Evolutionary conservation across 2,113 vertebrate species (phyloP).

Genomic region (Lepisosteus osseus): DNA sequence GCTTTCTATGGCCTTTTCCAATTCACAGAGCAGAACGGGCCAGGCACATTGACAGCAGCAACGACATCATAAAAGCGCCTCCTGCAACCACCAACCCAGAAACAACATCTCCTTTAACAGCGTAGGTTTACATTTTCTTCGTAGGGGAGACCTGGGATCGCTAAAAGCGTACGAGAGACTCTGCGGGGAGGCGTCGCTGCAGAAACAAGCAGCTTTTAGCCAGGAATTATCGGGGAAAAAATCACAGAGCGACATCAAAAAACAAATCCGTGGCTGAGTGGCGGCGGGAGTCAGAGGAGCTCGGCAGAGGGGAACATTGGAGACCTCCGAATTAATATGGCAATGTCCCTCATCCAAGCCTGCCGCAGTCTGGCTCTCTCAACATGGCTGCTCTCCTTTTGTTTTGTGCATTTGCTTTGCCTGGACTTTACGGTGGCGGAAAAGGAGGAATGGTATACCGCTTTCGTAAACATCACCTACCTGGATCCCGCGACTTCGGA

Average conservation of each 20-base stretch:
- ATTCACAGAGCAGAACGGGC: constrained; percentile 16
- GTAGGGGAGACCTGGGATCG: not conserved
- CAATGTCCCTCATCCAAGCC: constrained; percentile 80
- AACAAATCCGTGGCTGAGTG: constrained; percentile 25
- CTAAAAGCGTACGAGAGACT: not conserved
- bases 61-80: constrained; percentile 17
- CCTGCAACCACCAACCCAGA: constrained; percentile 14
- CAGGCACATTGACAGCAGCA: constrained; percentile 14
- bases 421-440: constrained; percentile 96
- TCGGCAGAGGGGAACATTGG: constrained; percentile 5
- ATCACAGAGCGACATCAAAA: not conserved
- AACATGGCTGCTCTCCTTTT: constrained; percentile 95
- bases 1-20: not conserved
- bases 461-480: constrained; percentile 95
- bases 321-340: constrained; percentile 61
- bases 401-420: constrained; percentile 92
- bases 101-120: constrained; percentile 4
- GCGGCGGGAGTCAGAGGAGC: constrained; percentile 28
- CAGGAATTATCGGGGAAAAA: constrained; percentile 9
- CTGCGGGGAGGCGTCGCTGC: not conserved
- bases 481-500: constrained; percentile 74
- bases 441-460: constrained; percentile 99
- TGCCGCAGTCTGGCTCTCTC: constrained; percentile 95
- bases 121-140: too few species aligned
- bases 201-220: constrained; percentile 2